Evolutionary conservation across 2,113 vertebrate species (phyloP).

Genomic region (Oncorhynchus masou): DNA sequence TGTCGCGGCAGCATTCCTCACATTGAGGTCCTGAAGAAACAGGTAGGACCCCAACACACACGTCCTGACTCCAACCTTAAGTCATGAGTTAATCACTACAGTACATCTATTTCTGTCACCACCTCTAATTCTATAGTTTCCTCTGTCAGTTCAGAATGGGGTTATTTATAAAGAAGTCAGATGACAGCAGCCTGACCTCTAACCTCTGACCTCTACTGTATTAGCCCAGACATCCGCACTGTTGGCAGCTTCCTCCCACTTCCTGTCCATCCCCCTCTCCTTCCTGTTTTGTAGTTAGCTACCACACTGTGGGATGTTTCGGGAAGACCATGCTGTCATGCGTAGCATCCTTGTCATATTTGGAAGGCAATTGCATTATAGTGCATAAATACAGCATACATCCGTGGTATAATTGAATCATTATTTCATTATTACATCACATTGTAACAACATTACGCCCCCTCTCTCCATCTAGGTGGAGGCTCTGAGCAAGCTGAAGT

Average conservation of each 20-base stretch:
- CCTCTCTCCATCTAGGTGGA: constrained; percentile 79
- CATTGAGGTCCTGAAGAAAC: constrained; percentile 96
- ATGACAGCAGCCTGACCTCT: constrained; percentile 30
- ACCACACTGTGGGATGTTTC: background rate
- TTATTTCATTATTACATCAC: background rate
- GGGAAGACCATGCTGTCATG: background rate
- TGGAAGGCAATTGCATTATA: too few species aligned
- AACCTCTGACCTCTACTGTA: constrained; percentile 26
- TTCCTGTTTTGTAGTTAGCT: constrained; percentile 51
- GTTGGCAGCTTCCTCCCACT: constrained; percentile 35
- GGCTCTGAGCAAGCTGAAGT: constrained; percentile 94
- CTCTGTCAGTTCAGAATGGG: constrained; percentile 17
- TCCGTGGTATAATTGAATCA: too few species aligned
- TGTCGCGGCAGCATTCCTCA: constrained; percentile 92
- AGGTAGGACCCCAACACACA: constrained; percentile 70
- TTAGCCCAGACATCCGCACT: constrained; percentile 37
- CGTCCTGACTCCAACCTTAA: background rate
- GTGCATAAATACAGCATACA: too few species aligned
- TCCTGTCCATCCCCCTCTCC: constrained; percentile 42
- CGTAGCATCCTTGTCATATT: too few species aligned
- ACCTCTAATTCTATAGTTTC: background rate
- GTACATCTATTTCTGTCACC: background rate
- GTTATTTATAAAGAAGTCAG: constrained; percentile 41
- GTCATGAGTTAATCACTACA: background rate
- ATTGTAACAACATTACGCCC: background rate